Evolutionary conservation across 2,888 invertebrate species (phyloP), one percentile per base, ranked within the genome.

Genomic region (Mimachlamys varia): DNA sequence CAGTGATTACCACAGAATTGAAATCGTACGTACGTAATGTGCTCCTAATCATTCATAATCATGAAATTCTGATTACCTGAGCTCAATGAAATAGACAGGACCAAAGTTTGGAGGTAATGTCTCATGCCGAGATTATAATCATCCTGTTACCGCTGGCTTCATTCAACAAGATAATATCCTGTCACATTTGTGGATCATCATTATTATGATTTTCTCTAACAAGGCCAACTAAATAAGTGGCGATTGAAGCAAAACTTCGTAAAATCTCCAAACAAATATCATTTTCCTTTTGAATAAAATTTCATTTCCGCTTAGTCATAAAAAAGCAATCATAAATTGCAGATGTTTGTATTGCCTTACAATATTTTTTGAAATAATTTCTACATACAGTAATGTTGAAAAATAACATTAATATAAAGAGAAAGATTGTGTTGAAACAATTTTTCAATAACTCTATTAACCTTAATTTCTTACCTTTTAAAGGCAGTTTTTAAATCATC

Each of bases 81-180:
- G 33, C 12, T 76, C 33, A 76, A 33, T 33, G 33, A 33, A 10
- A 76, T 12, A 15, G 76, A 76, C 76, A 76, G 76, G 76, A 33
- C 76, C 76, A 76, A 76, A 76, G 76, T 76, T 76, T 12, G 7
- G 76, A 76, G 33, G 13, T 76, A 76, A 76, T 76, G 76, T 76
- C 76, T 76, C 76, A 76, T 76, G 76, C 76, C 27, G 33, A 10
- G 76, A 15, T 10, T 22, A 33, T 76, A 27, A 76, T 76, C 19
- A 76, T 33, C 10, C 0, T 12, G 27, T 76, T 27, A 27, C 76
- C 12, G 33, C 1, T 1, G 76, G 27, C 76, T 10, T 76, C 76
- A 33, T 76, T 76, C 76, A 76, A 1, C 2, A 76, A 13, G 76
- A 76, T 33, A 76, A 33, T 76, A 10, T 33, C 33, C 76, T 76